Conservation (phyloP, 2,797 vertebrate species). For the Sternotherus odoratus region DNA sequence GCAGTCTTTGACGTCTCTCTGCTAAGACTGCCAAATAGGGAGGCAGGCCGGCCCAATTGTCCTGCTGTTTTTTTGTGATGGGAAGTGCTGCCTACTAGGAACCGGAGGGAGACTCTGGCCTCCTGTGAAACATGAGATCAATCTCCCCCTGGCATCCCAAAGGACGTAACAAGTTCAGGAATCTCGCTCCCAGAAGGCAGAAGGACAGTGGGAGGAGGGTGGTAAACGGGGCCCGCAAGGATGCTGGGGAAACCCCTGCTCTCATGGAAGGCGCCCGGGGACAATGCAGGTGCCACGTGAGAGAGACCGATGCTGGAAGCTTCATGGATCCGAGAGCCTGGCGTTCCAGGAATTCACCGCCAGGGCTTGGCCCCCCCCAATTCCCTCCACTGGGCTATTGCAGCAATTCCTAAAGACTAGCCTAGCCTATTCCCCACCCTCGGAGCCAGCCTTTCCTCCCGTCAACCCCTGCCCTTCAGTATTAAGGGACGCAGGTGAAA, state of each 20-base stretch:
- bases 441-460: not conserved
- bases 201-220: not conserved
- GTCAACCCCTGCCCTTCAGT: not conserved
- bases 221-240: not conserved
- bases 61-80: not conserved
- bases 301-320: not conserved
- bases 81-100: not conserved
- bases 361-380: not conserved
- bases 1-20: not conserved
- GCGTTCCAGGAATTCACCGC: not conserved
- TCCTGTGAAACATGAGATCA: not conserved
- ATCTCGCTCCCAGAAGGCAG: not conserved
- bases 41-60: not conserved
- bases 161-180: not conserved
- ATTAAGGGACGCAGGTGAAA: not conserved
- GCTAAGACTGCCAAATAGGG: not conserved
- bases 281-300: not conserved
- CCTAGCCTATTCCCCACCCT: not conserved
- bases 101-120: not conserved
- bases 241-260: not conserved
- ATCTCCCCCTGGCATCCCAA: not conserved
- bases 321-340: not conserved
- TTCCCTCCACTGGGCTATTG: not conserved
- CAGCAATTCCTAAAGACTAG: not conserved
- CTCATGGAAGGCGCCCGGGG: not conserved